These are phyloP conservation scores for Solenopsis invicta DNA, from an alignment of 1,140 invertebrate genomes.

Conservation along the genomic window DNA sequence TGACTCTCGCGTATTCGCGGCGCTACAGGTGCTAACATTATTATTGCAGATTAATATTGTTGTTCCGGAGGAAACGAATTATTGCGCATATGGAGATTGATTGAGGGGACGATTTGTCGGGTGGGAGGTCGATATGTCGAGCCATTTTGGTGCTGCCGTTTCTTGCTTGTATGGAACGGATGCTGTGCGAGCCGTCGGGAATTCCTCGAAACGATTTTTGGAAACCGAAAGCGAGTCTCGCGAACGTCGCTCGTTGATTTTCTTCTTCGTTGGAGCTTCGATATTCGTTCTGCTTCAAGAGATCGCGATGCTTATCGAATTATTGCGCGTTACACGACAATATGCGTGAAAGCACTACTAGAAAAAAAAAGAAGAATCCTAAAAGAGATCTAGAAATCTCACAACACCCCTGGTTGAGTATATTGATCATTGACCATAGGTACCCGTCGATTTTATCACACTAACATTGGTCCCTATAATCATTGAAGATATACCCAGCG, in stretches of 20 bases:
- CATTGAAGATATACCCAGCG: slow-evolving; percentile 44
- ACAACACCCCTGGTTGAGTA: slow-evolving; percentile 42
- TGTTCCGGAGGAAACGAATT: slow-evolving; percentile 65
- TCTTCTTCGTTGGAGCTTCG: neutral
- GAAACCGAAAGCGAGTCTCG: slow-evolving; percentile 22
- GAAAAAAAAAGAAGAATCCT: neutral
- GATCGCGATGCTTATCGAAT: slow-evolving; percentile 3
- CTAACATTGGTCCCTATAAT: slow-evolving; percentile 38
- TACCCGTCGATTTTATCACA: slow-evolving; percentile 8
- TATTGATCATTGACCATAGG: slow-evolving; percentile 32
- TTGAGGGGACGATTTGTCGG: slow-evolving; percentile 42
- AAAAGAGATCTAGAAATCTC: slow-evolving; percentile 9
- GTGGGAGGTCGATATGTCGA: slow-evolving; percentile 56
- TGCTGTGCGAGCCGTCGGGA: slow-evolving; percentile 40
- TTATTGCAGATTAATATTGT: slow-evolving; percentile 72
- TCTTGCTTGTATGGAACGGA: slow-evolving; percentile 36
- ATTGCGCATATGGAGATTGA: slow-evolving; percentile 56
- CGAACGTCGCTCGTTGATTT: slow-evolving; percentile 18
- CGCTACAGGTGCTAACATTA: slow-evolving; percentile 66
- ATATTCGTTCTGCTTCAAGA: slow-evolving; percentile 8
- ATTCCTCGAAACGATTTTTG: slow-evolving; percentile 11
- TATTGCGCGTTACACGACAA: slow-evolving; percentile 12
- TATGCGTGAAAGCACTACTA: slow-evolving; percentile 10
- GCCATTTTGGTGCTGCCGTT: slow-evolving; percentile 47
- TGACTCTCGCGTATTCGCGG: slow-evolving; percentile 54